Percentiles rank a stretch among this genome's conserved stretches.
phyloP scores from a whole-genome alignment of 2,888 invertebrate species.

The Chymomyza procnemis region DNA sequence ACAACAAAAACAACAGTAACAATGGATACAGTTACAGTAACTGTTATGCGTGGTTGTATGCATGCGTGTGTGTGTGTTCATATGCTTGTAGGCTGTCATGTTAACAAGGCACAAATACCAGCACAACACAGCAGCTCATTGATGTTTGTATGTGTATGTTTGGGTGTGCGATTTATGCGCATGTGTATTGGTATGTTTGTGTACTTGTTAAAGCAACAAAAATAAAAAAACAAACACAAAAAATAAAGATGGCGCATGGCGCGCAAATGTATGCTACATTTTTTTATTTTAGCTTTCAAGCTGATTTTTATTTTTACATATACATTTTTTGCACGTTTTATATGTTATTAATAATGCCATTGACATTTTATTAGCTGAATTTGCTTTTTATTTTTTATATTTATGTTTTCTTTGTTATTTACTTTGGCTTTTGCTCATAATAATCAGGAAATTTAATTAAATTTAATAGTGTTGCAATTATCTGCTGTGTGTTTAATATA shows the following conservation, averaged over 20 bases:
- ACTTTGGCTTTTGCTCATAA: conserved; percentile 18
- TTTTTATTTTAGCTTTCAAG: conserved; percentile 23
- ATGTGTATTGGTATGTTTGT: conserved; percentile 32
- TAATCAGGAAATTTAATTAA: conserved; percentile 28
- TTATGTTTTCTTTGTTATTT: conserved; percentile 5
- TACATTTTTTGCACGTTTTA: conserved; percentile 33
- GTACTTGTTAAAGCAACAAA: conserved; percentile 45
- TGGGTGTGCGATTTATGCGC: conserved; percentile 7
- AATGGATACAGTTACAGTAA: background rate
- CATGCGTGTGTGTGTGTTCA: conserved; percentile 50
- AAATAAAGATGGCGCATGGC: conserved; percentile 51
- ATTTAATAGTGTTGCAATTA: conserved; percentile 26
- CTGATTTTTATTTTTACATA: conserved; percentile 21
- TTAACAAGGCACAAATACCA: conserved; percentile 65
- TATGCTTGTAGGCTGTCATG: conserved; percentile 73
- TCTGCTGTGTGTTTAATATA: conserved; percentile 8
- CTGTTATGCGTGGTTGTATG: conserved; percentile 19
- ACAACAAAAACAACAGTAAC: conserved; percentile 9
- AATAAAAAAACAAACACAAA: conserved; percentile 9
- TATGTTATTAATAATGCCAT: conserved; percentile 60
- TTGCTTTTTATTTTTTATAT: conserved; percentile 15
- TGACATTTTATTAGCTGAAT: conserved; percentile 51
- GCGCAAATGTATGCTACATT: conserved; percentile 51
- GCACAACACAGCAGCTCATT: conserved; percentile 34
- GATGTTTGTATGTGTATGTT: conserved; percentile 20